These are phyloP conservation scores for Anarsia innoxiella DNA, from an alignment of 2,888 invertebrate genomes.

Conservation along the genomic window DNA sequence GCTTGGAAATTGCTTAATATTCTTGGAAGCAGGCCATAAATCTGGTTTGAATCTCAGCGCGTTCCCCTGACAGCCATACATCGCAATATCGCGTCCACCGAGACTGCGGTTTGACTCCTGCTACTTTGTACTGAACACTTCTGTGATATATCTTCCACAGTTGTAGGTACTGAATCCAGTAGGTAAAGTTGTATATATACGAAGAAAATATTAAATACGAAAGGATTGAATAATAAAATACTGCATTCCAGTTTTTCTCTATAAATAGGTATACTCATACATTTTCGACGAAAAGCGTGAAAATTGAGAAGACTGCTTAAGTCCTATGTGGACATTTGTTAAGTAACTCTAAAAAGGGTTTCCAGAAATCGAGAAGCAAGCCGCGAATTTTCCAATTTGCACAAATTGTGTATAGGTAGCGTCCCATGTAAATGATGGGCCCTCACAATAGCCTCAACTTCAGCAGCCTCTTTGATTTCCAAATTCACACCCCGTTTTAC, in stretches of 20 bases:
- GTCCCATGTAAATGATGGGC: constrained; percentile 67
- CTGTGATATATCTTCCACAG: not conserved
- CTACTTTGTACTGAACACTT: not conserved
- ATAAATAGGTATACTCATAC: too few relatives aligned
- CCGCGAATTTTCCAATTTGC: constrained; percentile 39
- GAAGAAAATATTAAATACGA: not conserved
- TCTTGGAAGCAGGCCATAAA: constrained; percentile 57
- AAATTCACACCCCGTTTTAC: constrained; percentile 73
- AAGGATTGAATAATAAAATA: too few relatives aligned
- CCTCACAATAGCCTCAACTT: constrained; percentile 63
- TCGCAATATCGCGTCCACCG: constrained; percentile 53
- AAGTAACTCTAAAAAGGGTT: not conserved
- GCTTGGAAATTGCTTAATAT: constrained; percentile 51
- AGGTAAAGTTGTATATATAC: not conserved
- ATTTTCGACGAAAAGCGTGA: too few relatives aligned
- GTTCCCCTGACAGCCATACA: constrained; percentile 66
- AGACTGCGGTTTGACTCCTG: constrained; percentile 27
- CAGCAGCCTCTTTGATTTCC: constrained; percentile 65
- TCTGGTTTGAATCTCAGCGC: constrained; percentile 66
- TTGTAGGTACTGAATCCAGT: not conserved
- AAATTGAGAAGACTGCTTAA: too few relatives aligned
- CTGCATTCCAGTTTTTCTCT: too few relatives aligned
- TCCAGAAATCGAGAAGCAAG: constrained; percentile 24
- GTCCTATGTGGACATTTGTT: too few relatives aligned
- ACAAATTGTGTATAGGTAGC: constrained; percentile 51